Conservation (phyloP, 1,140 invertebrate genomes). For the Plodia interpunctella region DNA sequence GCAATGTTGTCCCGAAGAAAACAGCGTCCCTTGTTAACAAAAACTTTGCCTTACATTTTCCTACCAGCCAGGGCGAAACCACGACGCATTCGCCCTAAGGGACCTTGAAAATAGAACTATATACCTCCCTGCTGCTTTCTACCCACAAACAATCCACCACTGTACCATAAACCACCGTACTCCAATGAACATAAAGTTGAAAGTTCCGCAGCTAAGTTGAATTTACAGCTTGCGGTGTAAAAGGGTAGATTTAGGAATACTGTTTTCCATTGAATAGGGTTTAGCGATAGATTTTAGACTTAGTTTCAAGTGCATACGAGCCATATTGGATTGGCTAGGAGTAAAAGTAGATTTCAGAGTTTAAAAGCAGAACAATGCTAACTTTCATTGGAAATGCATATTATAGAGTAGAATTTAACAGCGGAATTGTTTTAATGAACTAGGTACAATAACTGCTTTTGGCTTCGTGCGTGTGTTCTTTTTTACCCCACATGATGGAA, state of each 20-base stretch:
- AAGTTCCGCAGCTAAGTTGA: background rate
- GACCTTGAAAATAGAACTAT: background rate
- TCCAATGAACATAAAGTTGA: background rate
- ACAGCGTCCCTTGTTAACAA: background rate
- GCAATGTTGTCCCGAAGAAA: background rate
- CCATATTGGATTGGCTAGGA: background rate
- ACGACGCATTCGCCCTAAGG: background rate
- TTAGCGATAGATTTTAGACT: background rate
- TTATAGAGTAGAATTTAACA: background rate
- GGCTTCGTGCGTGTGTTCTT: too few species aligned
- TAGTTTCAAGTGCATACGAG: background rate
- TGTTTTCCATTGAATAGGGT: background rate
- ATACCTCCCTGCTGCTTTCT: background rate
- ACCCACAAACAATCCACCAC: background rate
- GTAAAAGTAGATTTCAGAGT: background rate
- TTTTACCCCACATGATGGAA: too few species aligned
- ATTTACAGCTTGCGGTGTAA: background rate
- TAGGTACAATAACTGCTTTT: too few species aligned
- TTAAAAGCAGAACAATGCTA: background rate
- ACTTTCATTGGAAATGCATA: background rate
- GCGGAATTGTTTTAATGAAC: background rate
- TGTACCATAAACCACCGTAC: background rate
- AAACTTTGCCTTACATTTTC: background rate
- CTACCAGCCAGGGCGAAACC: background rate
- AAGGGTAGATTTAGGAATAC: conserved; percentile 5